Evolutionary conservation across 2,888 invertebrate species (phyloP).

Genomic region (Agrotis segetum): DNA sequence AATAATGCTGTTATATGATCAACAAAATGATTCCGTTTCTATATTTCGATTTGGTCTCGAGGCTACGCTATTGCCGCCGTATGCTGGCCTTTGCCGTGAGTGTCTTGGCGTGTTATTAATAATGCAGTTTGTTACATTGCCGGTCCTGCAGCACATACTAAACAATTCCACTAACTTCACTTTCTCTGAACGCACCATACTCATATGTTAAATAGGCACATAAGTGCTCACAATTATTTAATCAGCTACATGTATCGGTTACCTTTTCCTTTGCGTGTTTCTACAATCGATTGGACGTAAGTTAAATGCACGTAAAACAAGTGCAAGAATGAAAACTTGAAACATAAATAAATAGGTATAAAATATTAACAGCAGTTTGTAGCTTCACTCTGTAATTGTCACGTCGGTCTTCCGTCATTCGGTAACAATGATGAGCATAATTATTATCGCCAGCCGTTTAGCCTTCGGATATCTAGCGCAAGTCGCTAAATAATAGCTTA

Average conservation of each 20-base stretch:
- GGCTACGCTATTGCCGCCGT: conserved; percentile 18
- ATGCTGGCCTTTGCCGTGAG: conserved; percentile 21
- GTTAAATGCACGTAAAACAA: conserved; percentile 30
- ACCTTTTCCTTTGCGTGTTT: conserved; percentile 53
- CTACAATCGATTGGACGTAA: conserved; percentile 30
- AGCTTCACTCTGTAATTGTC: conserved; percentile 9
- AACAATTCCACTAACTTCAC: conserved; percentile 50
- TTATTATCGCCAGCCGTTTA: conserved; percentile 44
- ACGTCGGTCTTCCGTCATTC: conserved; percentile 26
- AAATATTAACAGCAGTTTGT: conserved; percentile 16
- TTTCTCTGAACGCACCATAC: conserved; percentile 58
- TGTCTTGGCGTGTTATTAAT: conserved; percentile 52
- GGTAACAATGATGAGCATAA: conserved; percentile 47
- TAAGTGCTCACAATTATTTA: conserved; percentile 37
- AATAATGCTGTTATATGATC: neutral
- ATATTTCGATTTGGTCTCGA: conserved; percentile 13
- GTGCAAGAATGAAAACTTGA: conserved; percentile 31
- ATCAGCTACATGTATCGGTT: conserved; percentile 31
- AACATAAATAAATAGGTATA: conserved; percentile 3
- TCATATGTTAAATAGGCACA: conserved; percentile 26
- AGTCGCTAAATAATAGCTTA: conserved; percentile 37
- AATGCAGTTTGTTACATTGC: conserved; percentile 53
- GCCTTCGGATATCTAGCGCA: conserved; percentile 43
- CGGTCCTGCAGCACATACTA: conserved; percentile 49
- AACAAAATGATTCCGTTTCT: neutral